Evolutionary conservation across 2,797 vertebrate genomes (phyloP).

Genomic region (Alcedo atthis): DNA sequence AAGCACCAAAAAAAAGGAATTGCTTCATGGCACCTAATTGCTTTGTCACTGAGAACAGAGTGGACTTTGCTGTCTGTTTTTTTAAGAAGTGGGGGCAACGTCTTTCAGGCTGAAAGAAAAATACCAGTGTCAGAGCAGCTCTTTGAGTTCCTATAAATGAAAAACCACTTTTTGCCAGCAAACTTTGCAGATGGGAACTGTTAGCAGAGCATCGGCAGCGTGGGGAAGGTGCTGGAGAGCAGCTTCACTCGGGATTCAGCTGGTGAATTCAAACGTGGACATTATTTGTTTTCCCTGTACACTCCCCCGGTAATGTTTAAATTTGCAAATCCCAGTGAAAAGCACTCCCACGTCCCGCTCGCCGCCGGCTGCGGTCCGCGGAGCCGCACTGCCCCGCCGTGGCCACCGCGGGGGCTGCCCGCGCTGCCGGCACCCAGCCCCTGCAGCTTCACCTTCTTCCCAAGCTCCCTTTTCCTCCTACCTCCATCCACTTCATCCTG

Average conservation of each 20-base stretch:
- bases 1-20: conserved; percentile 40
- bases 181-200: not conserved
- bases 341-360: not conserved
- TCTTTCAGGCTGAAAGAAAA: not conserved
- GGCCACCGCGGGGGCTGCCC: not conserved
- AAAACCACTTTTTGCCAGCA: not conserved
- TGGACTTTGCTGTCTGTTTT: not conserved
- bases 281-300: accelerated
- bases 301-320: no score
- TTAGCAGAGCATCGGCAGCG: accelerated
- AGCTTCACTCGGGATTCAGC: accelerated
- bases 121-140: not conserved
- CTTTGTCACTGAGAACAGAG: conserved; percentile 25
- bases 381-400: not conserved
- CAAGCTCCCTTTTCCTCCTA: not conserved
- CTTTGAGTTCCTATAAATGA: not conserved
- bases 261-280: not conserved
- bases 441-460: not conserved
- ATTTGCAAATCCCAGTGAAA: not conserved
- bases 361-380: not conserved
- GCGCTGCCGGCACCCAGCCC: not conserved
- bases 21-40: conserved; percentile 31
- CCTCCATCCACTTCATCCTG: not conserved
- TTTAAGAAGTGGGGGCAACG: not conserved
- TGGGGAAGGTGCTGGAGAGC: accelerated